Evolutionary conservation across 2,888 invertebrate species (phyloP).

Genomic region (Mythimna impura): DNA sequence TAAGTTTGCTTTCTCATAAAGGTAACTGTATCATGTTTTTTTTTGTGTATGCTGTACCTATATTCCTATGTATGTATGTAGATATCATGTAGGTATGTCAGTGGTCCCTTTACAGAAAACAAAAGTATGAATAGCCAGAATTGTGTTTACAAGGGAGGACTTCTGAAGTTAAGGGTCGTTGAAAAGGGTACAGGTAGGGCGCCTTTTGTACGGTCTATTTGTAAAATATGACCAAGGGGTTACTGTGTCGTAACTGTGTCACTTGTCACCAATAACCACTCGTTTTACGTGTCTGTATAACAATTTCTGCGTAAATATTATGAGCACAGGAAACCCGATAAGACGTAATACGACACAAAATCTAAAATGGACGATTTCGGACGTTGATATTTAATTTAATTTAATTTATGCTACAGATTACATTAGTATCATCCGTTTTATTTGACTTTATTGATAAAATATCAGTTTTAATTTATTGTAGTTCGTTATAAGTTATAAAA

Average conservation of each 20-base stretch:
- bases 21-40: background rate
- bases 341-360: conserved; percentile 31
- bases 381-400: conserved; percentile 15
- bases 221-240: background rate
- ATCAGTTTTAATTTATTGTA: background rate
- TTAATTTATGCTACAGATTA: conserved; percentile 16
- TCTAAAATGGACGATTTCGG: conserved; percentile 43
- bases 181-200: conserved; percentile 32
- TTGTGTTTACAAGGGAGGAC: conserved; percentile 24
- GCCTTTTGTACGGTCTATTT: conserved; percentile 23
- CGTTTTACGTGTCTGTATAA: conserved; percentile 19
- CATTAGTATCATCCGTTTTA: background rate
- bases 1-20: background rate
- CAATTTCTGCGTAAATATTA: conserved; percentile 48
- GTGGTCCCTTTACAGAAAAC: background rate
- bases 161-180: conserved; percentile 8
- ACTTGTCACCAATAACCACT: conserved; percentile 24
- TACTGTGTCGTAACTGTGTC: conserved; percentile 4
- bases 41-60: background rate
- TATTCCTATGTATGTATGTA: background rate
- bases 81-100: background rate
- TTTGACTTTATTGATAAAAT: background rate
- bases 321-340: conserved; percentile 48
- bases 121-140: conserved; percentile 29
- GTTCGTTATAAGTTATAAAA: background rate